Base-by-base conservation (phyloP, 2,797 vertebrate species). In the Scomberomorus guttatus region DNA sequence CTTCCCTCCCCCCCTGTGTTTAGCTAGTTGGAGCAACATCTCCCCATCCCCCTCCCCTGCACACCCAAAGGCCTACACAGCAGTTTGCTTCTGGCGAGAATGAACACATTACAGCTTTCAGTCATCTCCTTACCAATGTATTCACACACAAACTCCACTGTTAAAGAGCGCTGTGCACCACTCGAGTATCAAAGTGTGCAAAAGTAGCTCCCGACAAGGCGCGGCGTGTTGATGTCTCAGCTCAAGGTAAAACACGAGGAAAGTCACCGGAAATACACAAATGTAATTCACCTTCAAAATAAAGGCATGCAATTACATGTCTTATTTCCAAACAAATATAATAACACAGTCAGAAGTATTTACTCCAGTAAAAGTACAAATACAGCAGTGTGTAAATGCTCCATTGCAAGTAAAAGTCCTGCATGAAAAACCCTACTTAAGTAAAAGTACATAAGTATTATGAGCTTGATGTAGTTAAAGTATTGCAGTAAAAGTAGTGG, bases 11-110 rank as follows among this genome's bases (percentile, higher is more conserved):
- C 3, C 67, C 68, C 52, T 61, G 60, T 82, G 68, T 72, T 67
- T 57, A 61, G 82, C 87, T 86, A 66, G 76, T 39, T 62, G 57
- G 39, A 82, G 51, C 52, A 71, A 83, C 59, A 67, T 56, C 44
- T 75, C 82, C 83, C 77, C 71, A 61, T 75, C 77, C 72, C 75
- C 86, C 63, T 82, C 51, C 56, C 81, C 68, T 24, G 81, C 82
- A 63, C 58, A 63, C 76, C 80, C 42, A 18, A 32, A 25, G 82
- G 78, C 81, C 80, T 62, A 8, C 13, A 25, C 65, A 22, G 20
- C 32, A 77, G 59, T 74, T 81, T 42, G 54, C 50, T 48, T n/a
- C 32, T 22, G 24, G 39, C 54, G 27, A 3, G 29, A 58, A 55
- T 44, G 13, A 58, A 64, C 50, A 46, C 27, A 3, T 7, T 18